A percentile compares a stretch with the other conserved stretches of the same genome.
Evolutionary conservation across 2,888 invertebrate species (phyloP).

Genomic region (Caenorhabditis wallacei): DNA sequence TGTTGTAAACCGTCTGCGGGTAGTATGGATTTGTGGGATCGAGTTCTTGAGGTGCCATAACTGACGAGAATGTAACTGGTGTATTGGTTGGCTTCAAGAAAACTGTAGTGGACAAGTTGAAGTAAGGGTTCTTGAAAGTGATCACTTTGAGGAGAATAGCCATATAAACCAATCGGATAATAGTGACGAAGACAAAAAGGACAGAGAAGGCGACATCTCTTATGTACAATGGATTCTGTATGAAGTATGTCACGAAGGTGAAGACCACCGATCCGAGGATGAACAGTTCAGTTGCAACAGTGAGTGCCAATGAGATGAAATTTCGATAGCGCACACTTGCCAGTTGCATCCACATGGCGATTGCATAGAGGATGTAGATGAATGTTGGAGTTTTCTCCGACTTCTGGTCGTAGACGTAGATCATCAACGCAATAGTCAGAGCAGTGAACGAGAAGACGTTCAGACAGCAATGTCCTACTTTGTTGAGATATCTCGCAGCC

Average conservation of each 20-base stretch:
- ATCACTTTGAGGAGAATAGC: constrained; percentile 44
- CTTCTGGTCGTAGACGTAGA: background rate
- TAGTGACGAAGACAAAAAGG: constrained; percentile 3
- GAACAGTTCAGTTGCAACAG: constrained; percentile 14
- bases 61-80: constrained; percentile 55
- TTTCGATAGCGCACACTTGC: constrained; percentile 44
- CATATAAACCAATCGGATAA: constrained; percentile 37
- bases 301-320: constrained; percentile 32
- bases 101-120: constrained; percentile 43
- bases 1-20: constrained; percentile 57
- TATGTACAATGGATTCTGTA: background rate
- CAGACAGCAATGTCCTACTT: constrained; percentile 50
- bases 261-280: constrained; percentile 16
- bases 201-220: background rate
- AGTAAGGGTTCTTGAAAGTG: constrained; percentile 29
- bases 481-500: constrained; percentile 40
- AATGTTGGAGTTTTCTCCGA: background rate
- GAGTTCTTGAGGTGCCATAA: constrained; percentile 54
- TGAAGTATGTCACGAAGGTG: background rate
- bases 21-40: constrained; percentile 64
- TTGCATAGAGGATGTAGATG: constrained; percentile 17
- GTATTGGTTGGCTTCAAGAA: constrained; percentile 55
- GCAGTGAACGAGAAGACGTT: constrained; percentile 34
- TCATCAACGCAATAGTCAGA: constrained; percentile 3
- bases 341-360: constrained; percentile 55